phyloP scores from a whole-genome alignment of 92 coral and sea anemone genomes.

The Zoanthus sociatus region DNA sequence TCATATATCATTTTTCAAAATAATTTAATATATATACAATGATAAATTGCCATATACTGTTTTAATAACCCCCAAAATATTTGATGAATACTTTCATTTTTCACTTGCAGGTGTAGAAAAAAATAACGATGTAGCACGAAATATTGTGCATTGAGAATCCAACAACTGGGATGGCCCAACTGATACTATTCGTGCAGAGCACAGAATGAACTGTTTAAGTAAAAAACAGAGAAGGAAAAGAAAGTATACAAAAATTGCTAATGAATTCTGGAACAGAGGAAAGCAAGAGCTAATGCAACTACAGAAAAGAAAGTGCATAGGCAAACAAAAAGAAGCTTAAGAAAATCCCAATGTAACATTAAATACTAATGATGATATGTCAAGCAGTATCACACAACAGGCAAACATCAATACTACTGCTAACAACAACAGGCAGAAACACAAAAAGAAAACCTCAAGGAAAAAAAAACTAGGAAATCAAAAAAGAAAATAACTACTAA shows the following conservation, averaged over 20 bases:
- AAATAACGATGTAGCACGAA: slow-evolving; percentile 54
- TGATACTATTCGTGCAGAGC: slow-evolving; percentile 54
- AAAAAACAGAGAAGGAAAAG: slow-evolving; percentile 44
- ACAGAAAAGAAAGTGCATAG: slow-evolving; percentile 32
- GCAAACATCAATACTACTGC: no score
- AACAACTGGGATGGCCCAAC: slow-evolving; percentile 64
- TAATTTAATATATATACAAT: not conserved
- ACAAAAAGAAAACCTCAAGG: no score
- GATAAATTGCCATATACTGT: not conserved
- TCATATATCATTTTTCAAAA: not conserved
- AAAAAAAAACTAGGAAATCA: no score
- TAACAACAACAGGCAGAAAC: no score
- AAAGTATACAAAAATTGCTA: slow-evolving; percentile 43
- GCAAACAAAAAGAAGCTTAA: slow-evolving; percentile 28
- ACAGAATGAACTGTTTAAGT: slow-evolving; percentile 35
- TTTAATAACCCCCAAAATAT: slow-evolving; percentile 4
- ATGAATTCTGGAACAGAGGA: slow-evolving; percentile 50
- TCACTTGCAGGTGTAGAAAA: slow-evolving; percentile 16
- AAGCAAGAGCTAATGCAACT: slow-evolving; percentile 38
- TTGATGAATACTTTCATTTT: not conserved
- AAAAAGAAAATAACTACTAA: no score
- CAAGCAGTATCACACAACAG: not conserved
- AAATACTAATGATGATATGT: no score
- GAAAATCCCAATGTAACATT: slow-evolving; percentile 14
- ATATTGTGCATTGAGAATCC: slow-evolving; percentile 51